phyloP scores from a whole-genome alignment of 2,888 invertebrate species.

The Artemia sp. region DNA sequence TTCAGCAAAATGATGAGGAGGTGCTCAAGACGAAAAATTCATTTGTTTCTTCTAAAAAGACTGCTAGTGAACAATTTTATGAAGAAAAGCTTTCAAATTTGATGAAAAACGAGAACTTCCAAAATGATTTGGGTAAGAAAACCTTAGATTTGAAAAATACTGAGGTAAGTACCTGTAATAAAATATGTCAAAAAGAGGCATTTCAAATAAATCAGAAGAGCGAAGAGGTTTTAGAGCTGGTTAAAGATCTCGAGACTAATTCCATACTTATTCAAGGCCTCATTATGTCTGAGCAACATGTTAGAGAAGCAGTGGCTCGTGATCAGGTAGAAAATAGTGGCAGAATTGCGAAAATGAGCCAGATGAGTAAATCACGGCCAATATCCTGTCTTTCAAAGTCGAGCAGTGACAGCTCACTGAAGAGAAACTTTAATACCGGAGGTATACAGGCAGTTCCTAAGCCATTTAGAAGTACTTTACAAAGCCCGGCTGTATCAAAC shows the following conservation, averaged over 20 bases:
- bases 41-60: too few relatives aligned
- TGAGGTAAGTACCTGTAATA: too few relatives aligned
- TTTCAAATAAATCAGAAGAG: background rate
- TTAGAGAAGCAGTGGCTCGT: constrained; percentile 6
- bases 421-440: background rate
- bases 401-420: constrained; percentile 13
- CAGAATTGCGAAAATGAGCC: background rate
- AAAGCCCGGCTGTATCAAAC: background rate
- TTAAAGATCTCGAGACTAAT: background rate
- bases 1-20: too few relatives aligned
- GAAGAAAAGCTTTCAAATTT: too few relatives aligned
- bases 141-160: too few relatives aligned
- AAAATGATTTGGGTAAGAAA: too few relatives aligned
- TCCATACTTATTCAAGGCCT: background rate
- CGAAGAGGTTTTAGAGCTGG: background rate
- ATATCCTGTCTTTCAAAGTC: background rate
- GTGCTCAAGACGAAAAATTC: too few relatives aligned
- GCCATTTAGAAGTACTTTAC: background rate
- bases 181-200: too few relatives aligned
- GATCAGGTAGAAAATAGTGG: constrained; percentile 8
- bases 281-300: constrained; percentile 9
- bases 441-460: background rate
- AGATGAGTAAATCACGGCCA: background rate
- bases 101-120: too few relatives aligned
- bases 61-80: too few relatives aligned